A percentile compares a stretch with the other conserved stretches of the same genome.
Evolutionary conservation across 2,888 invertebrate species (phyloP).

Genomic region (Drepana falcataria): DNA sequence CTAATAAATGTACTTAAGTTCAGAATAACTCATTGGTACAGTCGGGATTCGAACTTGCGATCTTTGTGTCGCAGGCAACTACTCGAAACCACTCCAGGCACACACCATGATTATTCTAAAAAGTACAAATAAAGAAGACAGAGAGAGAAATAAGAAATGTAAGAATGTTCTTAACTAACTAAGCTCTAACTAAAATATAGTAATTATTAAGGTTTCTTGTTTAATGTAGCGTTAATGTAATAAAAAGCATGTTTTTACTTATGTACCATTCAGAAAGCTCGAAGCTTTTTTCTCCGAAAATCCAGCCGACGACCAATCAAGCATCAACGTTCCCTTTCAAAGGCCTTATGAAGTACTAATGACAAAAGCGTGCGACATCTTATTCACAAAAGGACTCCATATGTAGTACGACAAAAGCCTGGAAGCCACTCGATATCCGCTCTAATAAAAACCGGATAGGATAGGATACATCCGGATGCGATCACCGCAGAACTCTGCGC

Average conservation of each 20-base stretch:
- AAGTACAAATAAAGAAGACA: too few relatives aligned
- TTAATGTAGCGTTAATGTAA: not conserved
- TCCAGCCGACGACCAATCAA: not conserved
- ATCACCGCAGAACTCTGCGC: conserved; percentile 41
- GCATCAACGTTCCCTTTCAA: not conserved
- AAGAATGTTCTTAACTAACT: too few relatives aligned
- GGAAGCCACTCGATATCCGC: conserved; percentile 68
- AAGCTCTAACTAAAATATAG: too few relatives aligned
- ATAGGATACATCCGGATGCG: conserved; percentile 51
- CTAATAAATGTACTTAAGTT: too few relatives aligned
- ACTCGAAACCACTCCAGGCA: too few relatives aligned
- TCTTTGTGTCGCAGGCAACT: too few relatives aligned
- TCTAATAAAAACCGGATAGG: conserved; percentile 71
- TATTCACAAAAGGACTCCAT: conserved; percentile 47
- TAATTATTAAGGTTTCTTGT: too few relatives aligned
- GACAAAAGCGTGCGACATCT: conserved; percentile 48
- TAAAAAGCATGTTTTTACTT: not conserved
- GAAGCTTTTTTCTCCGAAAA: not conserved
- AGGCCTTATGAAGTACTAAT: conserved; percentile 27
- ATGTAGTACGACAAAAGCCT: conserved; percentile 55
- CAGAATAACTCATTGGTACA: too few relatives aligned
- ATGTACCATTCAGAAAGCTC: not conserved
- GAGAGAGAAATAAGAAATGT: too few relatives aligned
- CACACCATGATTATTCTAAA: too few relatives aligned
- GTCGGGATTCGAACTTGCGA: too few relatives aligned